phyloP scores from a whole-genome alignment of 2,113 vertebrate genomes.

The Trogon surrucura region DNA sequence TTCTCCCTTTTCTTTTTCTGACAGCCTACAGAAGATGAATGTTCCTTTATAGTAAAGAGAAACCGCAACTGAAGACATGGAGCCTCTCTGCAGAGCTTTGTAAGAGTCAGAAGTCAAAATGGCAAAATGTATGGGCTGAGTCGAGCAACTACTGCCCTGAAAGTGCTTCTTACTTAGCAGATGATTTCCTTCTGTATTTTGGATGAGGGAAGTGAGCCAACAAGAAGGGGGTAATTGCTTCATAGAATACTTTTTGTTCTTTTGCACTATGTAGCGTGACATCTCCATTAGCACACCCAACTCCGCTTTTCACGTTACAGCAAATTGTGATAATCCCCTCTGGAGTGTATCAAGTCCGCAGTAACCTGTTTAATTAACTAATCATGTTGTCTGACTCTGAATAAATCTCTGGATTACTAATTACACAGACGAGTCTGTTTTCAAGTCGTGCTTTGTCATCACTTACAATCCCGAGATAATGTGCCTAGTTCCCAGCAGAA shows the following conservation, averaged over 20 bases:
- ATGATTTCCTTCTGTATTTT: not conserved
- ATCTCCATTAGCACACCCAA: not conserved
- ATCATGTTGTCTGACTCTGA: not conserved
- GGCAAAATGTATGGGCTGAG: not conserved
- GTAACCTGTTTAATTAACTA: constrained; percentile 3
- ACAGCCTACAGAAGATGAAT: not conserved
- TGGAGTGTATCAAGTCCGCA: not conserved
- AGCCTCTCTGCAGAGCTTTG: not conserved
- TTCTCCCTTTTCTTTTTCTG: not conserved
- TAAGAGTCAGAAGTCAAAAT: not conserved
- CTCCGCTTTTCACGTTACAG: not conserved
- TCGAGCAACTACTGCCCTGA: not conserved
- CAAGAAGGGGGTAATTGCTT: not conserved
- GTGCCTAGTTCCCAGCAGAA: not conserved
- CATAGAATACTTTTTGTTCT: not conserved
- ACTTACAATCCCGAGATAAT: not conserved
- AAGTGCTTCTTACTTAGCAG: not conserved
- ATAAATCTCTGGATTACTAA: constrained; percentile 5
- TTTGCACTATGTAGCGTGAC: not conserved
- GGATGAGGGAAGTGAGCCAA: not conserved
- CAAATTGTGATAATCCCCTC: not conserved
- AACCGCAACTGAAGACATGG: not conserved
- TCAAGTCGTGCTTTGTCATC: not conserved
- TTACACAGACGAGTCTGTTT: not conserved
- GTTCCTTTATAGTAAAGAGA: not conserved